phyloP scores from a whole-genome alignment of 2,797 vertebrate species.

The Rachycentron canadum region DNA sequence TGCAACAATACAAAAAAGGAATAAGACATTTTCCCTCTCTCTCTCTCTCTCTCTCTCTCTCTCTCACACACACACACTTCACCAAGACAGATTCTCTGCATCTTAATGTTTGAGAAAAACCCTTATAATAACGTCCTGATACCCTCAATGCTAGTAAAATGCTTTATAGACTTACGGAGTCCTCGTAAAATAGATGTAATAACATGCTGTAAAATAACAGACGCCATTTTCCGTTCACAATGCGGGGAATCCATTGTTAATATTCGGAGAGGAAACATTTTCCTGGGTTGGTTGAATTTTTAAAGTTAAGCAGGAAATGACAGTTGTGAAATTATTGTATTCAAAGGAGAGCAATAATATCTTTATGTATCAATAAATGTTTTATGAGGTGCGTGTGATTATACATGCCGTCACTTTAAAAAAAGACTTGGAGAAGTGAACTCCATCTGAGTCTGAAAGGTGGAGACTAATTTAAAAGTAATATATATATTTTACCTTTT shows the following conservation, averaged over 20 bases:
- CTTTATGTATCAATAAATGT: conserved; percentile 99
- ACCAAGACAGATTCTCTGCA: conserved; percentile 59
- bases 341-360: conserved; percentile 93
- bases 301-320: conserved; percentile 61
- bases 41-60: neutral
- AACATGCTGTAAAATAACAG: conserved; percentile 86
- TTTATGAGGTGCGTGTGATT: conserved; percentile 99
- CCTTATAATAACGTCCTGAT: conserved; percentile 80
- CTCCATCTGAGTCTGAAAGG: conserved; percentile 60
- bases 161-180: conserved; percentile 86
- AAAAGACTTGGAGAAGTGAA: conserved; percentile 75
- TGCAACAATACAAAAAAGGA: conserved; percentile 81
- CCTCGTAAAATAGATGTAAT: conserved; percentile 90
- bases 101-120: conserved; percentile 77
- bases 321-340: conserved; percentile 84
- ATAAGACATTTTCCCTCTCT: conserved; percentile 52
- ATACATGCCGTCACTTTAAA: conserved; percentile 96
- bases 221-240: conserved; percentile 78
- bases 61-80: conserved; percentile 24
- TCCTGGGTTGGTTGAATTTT: conserved; percentile 63
- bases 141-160: conserved; percentile 83
- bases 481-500: neutral
- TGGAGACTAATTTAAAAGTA: conserved; percentile 6
- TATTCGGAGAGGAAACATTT: conserved; percentile 72
- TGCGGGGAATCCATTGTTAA: conserved; percentile 74